Evolutionary conservation across 2,113 vertebrate genomes (phyloP), one percentile per base, ranked within the genome.

Genomic region (Piprites chloris): DNA sequence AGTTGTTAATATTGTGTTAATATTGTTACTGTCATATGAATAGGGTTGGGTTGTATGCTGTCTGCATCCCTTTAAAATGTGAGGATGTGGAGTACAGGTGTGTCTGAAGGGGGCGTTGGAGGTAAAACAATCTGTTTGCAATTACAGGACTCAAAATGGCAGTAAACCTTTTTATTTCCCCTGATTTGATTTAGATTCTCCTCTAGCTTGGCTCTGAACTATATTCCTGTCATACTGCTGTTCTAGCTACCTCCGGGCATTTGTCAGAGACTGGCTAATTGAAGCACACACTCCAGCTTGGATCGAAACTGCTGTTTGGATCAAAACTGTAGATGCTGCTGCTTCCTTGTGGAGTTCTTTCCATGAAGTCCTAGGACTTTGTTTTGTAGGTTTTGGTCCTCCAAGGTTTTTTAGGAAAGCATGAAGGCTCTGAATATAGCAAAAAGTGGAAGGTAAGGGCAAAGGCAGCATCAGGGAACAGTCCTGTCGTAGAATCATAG

Each of bases 131-230:
- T 91, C 84, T 63, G 2, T 80, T 91, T 81, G 37, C 55, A 67
- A 74, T 89, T 81, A 50, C 4, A 50, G 22, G 42, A 89, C 77
- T 92, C 80, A 87, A 87, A 93, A 91, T 87, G 93, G 65, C 80
- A 94, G 76, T 69, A 90, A 95, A 74, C 19, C 46, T 58, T 91
- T 95, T 90, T 77, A 76, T 85, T 92, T 82, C 35, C 49, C 23
- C 33, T 78, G 52, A 91, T 84, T 93, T 89, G 68, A 93, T 95
- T 95, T 78, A 91, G 71, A 32, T 69, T 95, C 84, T 91, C 33
- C 22, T 91, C 94, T 85, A 86, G 65, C 46, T 85, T 93, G 90
- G 69, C 88, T 80, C 79, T 92, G 76, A 93, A 59, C 66, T 84
- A 42, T 61, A 39, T 75, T 93, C 24, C 56, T 88, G 66, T 89